phyloP scores from a whole-genome alignment of 2,888 invertebrate genomes.

The Psylliodes chrysocephalus region DNA sequence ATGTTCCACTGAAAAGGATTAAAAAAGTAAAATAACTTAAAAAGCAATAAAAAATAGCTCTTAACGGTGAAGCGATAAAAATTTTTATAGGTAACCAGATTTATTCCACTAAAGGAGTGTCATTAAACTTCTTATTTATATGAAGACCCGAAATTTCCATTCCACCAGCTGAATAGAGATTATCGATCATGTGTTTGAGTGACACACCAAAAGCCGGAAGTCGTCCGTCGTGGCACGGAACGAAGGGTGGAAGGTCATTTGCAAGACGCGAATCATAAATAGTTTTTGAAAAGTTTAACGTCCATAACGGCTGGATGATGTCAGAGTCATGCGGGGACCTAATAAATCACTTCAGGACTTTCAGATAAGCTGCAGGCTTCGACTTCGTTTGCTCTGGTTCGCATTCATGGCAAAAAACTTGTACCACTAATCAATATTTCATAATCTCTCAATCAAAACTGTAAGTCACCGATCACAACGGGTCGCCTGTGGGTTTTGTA shows the following conservation, averaged over 20 bases:
- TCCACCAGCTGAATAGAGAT: neutral
- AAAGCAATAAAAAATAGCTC: too few relatives aligned
- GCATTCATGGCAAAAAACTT: slow-evolving; percentile 26
- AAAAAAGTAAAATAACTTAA: too few relatives aligned
- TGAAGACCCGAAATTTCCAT: slow-evolving; percentile 13
- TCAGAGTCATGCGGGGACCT: slow-evolving; percentile 55
- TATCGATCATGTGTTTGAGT: slow-evolving; percentile 14
- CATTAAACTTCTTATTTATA: slow-evolving; percentile 1
- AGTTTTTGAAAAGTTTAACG: slow-evolving; percentile 54
- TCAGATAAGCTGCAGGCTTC: slow-evolving; percentile 24
- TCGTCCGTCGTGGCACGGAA: slow-evolving; percentile 15
- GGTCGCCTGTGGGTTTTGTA: neutral
- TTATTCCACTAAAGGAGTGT: neutral
- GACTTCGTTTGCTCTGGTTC: slow-evolving; percentile 7
- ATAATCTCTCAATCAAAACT: slow-evolving; percentile 26
- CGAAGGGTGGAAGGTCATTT: slow-evolving; percentile 47
- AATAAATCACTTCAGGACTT: slow-evolving; percentile 48
- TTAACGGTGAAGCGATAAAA: too few relatives aligned
- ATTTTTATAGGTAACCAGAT: neutral
- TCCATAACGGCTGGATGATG: slow-evolving; percentile 56
- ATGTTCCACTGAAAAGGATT: too few relatives aligned
- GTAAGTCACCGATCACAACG: neutral
- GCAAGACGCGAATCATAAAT: slow-evolving; percentile 55
- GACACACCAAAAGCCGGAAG: slow-evolving; percentile 23
- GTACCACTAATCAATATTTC: slow-evolving; percentile 30